Evolutionary conservation across 2,888 invertebrate genomes (phyloP).

Genomic region (Oscheius sp.): DNA sequence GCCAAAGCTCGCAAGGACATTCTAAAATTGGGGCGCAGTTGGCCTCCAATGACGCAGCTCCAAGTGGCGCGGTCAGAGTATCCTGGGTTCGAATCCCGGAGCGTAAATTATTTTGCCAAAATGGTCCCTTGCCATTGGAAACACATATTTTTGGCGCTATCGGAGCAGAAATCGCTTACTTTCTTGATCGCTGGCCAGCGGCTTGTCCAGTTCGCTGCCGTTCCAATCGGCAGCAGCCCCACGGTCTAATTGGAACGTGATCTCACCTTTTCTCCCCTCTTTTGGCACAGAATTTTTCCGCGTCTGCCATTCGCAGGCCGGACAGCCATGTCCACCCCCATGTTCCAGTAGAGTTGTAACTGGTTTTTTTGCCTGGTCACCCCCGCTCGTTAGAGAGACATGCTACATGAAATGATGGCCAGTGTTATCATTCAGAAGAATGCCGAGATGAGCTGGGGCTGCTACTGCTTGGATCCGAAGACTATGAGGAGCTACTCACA

Average conservation of each 20-base stretch:
- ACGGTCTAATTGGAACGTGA: conserved; percentile 30
- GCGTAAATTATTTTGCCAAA: not conserved
- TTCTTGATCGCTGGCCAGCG: conserved; percentile 20
- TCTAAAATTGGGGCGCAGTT: no score
- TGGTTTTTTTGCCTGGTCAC: conserved; percentile 2
- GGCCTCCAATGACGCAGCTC: no score
- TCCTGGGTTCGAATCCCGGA: no score
- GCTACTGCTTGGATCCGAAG: not conserved
- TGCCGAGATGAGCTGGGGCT: conserved; percentile 30
- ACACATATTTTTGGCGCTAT: not conserved
- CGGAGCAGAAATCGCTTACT: conserved; percentile 31
- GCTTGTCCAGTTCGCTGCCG: conserved; percentile 31
- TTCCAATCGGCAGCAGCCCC: conserved; percentile 16
- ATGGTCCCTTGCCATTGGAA: not conserved
- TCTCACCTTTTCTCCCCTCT: not conserved
- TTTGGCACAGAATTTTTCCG: not conserved
- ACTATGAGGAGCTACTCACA: conserved; percentile 1
- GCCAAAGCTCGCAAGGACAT: no score
- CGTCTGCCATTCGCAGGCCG: not conserved
- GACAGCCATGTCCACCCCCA: not conserved
- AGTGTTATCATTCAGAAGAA: conserved; percentile 9
- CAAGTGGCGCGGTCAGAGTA: no score
- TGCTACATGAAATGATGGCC: conserved; percentile 12
- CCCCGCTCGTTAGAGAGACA: not conserved
- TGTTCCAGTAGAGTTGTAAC: not conserved